Evolutionary conservation across 1,140 invertebrate genomes (phyloP).

Genomic region (Euwallacea similis): DNA sequence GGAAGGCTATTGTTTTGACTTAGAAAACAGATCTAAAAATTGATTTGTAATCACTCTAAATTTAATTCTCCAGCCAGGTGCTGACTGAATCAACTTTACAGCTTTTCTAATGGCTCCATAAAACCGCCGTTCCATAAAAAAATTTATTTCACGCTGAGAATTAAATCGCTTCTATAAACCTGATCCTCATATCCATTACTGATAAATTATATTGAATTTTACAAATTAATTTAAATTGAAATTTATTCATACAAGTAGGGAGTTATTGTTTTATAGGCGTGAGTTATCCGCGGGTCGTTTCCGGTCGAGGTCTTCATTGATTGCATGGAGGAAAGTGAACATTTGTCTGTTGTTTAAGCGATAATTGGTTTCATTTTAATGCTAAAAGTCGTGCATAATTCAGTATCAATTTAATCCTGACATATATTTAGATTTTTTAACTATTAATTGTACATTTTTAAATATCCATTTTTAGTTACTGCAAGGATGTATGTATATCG

Average conservation of each 20-base stretch:
- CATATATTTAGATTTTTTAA: no score
- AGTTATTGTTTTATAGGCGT: no score
- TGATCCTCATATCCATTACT: constrained; percentile 17
- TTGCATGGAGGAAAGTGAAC: no score
- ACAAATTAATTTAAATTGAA: constrained; percentile 17
- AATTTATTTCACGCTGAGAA: constrained; percentile 25
- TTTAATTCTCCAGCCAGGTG: constrained; percentile 30
- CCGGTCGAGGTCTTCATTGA: no score
- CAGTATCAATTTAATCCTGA: no score
- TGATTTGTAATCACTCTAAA: constrained; percentile 21
- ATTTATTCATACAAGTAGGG: constrained; percentile 7
- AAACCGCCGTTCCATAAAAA: constrained; percentile 5
- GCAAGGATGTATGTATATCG: no score
- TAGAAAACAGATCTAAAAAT: constrained; percentile 6
- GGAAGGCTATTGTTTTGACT: not conserved
- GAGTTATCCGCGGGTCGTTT: no score
- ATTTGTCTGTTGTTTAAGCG: no score
- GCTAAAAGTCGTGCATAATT: no score
- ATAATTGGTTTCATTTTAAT: no score
- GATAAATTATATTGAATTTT: constrained; percentile 7
- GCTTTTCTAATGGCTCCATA: constrained; percentile 31
- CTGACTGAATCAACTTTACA: constrained; percentile 26
- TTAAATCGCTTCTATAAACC: constrained; percentile 26
- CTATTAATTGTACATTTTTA: no score
- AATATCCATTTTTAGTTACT: no score